Conservation (phyloP, 2,888 invertebrate species). For the Phaonia tiefii region DNA sequence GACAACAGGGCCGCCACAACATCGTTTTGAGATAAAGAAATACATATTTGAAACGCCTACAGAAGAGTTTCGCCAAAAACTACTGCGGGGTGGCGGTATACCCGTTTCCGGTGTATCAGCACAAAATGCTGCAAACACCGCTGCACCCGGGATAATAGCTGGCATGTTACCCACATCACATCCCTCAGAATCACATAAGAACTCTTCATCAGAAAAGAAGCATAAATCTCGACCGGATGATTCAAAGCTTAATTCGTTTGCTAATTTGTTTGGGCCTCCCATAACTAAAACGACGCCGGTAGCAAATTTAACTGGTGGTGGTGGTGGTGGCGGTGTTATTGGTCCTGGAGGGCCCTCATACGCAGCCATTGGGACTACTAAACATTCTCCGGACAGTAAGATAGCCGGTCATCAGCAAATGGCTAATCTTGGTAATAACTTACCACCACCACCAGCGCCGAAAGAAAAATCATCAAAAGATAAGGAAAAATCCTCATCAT, state of each 20-base stretch:
- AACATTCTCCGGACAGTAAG: constrained; percentile 62
- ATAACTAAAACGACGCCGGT: constrained; percentile 84
- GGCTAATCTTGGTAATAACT: constrained; percentile 3
- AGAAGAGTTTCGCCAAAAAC: constrained; percentile 93
- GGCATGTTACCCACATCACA: constrained; percentile 59
- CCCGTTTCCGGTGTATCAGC: constrained; percentile 77
- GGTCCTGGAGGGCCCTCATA: constrained; percentile 68
- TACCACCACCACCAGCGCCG: constrained; percentile 23
- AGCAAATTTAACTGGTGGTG: constrained; percentile 60
- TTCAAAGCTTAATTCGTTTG: constrained; percentile 85
- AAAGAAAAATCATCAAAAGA: constrained; percentile 77
- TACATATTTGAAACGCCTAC: constrained; percentile 92
- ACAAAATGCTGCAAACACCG: constrained; percentile 53
- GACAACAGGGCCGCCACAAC: constrained; percentile 87
- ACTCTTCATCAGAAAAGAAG: constrained; percentile 81
- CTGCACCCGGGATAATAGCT: constrained; percentile 58
- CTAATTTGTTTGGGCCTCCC: constrained; percentile 91
- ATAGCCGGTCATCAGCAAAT: background rate
- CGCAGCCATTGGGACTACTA: constrained; percentile 69
- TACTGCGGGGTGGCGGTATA: constrained; percentile 92
- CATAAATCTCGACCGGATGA: constrained; percentile 83
- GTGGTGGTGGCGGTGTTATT: constrained; percentile 35
- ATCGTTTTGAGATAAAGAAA: constrained; percentile 88
- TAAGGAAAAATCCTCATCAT: constrained; percentile 69
- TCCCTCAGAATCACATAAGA: constrained; percentile 30